These are phyloP conservation scores for Melipona quadrifasciata DNA, from an alignment of 1,140 invertebrate genomes.

Conservation along the genomic window DNA sequence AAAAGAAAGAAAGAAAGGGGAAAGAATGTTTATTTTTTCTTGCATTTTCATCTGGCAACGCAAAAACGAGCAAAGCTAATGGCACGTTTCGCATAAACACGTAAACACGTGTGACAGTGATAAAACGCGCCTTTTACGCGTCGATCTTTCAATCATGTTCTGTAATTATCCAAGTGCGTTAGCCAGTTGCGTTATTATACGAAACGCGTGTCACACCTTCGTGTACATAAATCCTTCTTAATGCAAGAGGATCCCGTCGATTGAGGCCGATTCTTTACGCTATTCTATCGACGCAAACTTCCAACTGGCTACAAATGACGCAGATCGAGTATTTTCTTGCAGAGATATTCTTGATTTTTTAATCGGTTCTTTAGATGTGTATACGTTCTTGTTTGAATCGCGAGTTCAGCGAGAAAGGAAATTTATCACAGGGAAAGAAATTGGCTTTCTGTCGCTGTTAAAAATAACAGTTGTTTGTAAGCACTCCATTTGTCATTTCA, in stretches of 20 bases:
- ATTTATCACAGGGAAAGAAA: too few relatives aligned
- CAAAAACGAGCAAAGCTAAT: neutral
- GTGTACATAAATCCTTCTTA: neutral
- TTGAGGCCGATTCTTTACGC: neutral
- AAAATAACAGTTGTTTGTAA: too few relatives aligned
- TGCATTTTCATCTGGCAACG: too few relatives aligned
- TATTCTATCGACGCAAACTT: neutral
- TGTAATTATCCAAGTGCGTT: neutral
- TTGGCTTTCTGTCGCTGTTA: too few relatives aligned
- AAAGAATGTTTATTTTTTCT: neutral
- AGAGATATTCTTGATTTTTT: too few relatives aligned
- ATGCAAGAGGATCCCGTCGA: neutral
- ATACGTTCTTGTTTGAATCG: too few relatives aligned
- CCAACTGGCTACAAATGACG: neutral
- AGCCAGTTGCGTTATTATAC: too few relatives aligned
- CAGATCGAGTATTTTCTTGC: too few relatives aligned
- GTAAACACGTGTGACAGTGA: neutral
- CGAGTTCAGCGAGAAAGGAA: too few relatives aligned
- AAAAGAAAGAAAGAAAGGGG: too few relatives aligned
- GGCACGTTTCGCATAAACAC: neutral
- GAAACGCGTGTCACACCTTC: neutral
- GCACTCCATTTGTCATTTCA: too few relatives aligned
- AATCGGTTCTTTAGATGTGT: too few relatives aligned
- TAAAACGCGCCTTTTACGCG: neutral
- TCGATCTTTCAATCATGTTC: neutral